Base-by-base conservation (phyloP, 2,113 vertebrate genomes). In the Butorides virescens region DNA sequence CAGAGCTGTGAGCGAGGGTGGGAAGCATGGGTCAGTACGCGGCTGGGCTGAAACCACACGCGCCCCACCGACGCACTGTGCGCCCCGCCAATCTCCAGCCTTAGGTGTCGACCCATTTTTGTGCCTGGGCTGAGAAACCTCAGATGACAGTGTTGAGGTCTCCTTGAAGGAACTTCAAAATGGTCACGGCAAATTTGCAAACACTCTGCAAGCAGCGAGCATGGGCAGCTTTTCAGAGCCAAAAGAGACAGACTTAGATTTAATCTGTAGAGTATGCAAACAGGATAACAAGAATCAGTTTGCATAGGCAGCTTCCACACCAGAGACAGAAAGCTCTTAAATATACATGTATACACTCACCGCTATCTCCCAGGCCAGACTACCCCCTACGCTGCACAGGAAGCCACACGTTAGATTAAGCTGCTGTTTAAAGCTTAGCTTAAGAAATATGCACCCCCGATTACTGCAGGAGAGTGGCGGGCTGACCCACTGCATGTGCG, bases 71-170 rank as follows among this genome's bases (percentile, higher is more conserved):
- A 42, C 68, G 36, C 3, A 1, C 55, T 3, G 0, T 2, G 25
- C 0, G 1, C 26, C 47, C 67, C n/a, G 32, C 21, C 76, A 44
- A 0, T 1, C 4, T 50, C 58, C 13, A 76, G 63, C 42, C 63
- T 53, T 59, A 2, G 1, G 23, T 15, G n/a, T 26, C 4, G 8
- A 68, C 5, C 2, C 1, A 0, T 4, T 70, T 91, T n/a, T 47
- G 27, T 11, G 13, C 37, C 67, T 55, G 44, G 22, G 63, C 75
- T 71, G 49, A 72, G 76, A 63, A 91, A 73, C 20, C n/a, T 68
- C 53, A 55, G 32, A 36, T 34, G 20, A 9, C 47, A 46, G n/a
- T 3, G 5, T 36, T 82, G 52, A 47, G 37, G 11, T 62, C 50
- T 77, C 63, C 49, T 56, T 61, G 59, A 73, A 86, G 52, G 37